Base-by-base conservation (phyloP, 2,113 vertebrate species). In the Pipra filicauda region DNA sequence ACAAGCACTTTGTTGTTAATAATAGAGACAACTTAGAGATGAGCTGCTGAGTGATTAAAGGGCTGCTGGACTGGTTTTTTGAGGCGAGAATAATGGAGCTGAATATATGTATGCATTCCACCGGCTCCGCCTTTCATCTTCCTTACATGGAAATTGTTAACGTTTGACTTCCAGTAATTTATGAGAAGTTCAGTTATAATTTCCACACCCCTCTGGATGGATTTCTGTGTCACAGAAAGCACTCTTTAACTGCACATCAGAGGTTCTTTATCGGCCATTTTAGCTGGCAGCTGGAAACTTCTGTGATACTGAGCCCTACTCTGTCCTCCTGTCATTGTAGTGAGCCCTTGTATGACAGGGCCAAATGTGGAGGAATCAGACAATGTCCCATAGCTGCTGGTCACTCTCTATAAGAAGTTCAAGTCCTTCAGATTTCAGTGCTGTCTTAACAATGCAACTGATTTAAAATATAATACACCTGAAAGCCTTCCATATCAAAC, bases 11-110 rank as follows among this genome's bases (percentile, higher is more conserved):
- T 43, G 24, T 78, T 75, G 44, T 88, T 95, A 69, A 75, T 85
- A 57, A 85, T 5, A 72, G 66, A 85, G 66, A 23, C 48, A 82
- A 79, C 75, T 79, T 62, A 4, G 62, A 75, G 74, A 48, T 39
- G 78, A 95, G 57, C 70, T 37, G 84, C 92, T 71, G 80, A 81
- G 80, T 39, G 61, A 95, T 92, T 89, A 58, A 84, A 85, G 39
- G 21, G 65, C 65, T 93, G 59, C 65, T 24, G 65, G 78, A n/a
- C 71, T 89, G 81, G 74, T 83, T 95, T 93, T 93, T 46, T 59
- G 75, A 80, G 54, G 64, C 1, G 4, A 88, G 67, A 57, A 35
- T 65, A 65, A 73, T 57, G 65, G 23, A 66, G 58, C 24, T 49
- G 89, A 72, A 35, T n/a, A 12, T 35, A 35, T 8, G 22, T 18